phyloP scores from a whole-genome alignment of 2,888 invertebrate genomes.

The Nephrotoma guestfalica region DNA sequence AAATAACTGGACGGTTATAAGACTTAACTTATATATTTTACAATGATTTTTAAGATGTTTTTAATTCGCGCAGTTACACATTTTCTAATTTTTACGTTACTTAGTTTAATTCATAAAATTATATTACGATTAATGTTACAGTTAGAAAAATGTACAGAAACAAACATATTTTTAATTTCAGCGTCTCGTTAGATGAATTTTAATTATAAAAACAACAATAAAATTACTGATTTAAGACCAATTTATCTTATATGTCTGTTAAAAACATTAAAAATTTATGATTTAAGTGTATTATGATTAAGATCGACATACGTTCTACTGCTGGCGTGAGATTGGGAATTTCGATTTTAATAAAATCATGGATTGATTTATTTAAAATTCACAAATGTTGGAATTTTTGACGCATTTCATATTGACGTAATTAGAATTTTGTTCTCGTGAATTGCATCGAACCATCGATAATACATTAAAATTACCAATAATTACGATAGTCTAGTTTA shows the following conservation, averaged over 20 bases:
- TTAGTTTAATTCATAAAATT: neutral
- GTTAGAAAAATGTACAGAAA: neutral
- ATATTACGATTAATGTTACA: neutral
- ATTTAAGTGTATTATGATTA: neutral
- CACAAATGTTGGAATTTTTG: neutral
- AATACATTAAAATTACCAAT: neutral
- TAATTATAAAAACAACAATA: neutral
- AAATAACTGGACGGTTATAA: neutral
- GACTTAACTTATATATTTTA: neutral
- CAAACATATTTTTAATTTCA: neutral
- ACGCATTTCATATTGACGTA: neutral
- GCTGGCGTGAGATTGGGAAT: neutral
- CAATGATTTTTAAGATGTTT: neutral
- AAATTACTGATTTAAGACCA: neutral
- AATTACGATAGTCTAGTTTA: neutral
- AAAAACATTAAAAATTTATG: neutral
- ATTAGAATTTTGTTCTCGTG: neutral
- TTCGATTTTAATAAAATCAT: neutral
- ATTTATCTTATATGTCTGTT: neutral
- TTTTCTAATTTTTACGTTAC: neutral
- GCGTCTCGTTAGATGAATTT: neutral
- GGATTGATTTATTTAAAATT: neutral
- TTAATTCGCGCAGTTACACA: neutral
- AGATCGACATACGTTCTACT: neutral
- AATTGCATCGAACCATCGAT: neutral